Conservation (phyloP, 2,113 vertebrate species). For the Ailurus styani region DNA sequence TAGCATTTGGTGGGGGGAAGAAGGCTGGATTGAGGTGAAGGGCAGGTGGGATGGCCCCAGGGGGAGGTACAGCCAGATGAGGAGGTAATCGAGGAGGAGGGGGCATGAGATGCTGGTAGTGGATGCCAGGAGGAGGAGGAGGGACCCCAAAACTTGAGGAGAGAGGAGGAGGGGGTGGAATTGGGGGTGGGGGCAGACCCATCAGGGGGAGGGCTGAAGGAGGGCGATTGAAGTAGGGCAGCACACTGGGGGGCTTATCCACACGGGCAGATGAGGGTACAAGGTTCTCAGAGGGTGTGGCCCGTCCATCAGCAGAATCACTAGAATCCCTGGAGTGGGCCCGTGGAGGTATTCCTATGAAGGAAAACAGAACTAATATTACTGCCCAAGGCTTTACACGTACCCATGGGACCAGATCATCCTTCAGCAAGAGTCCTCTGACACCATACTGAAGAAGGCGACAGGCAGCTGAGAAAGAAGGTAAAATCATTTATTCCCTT, state of each 20-base stretch:
- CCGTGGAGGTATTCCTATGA: constrained; percentile 88
- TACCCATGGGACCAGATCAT: neutral
- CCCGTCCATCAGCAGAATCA: constrained; percentile 80
- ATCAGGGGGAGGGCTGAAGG: constrained; percentile 81
- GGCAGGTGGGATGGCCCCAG: constrained; percentile 83
- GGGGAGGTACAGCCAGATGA: constrained; percentile 80
- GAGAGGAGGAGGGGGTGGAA: constrained; percentile 77
- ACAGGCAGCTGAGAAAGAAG: neutral
- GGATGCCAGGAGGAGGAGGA: constrained; percentile 81
- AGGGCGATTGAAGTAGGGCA: constrained; percentile 82
- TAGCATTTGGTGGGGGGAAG: constrained; percentile 84
- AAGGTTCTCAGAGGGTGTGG: constrained; percentile 80
- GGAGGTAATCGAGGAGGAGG: constrained; percentile 85
- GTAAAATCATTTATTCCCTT: neutral
- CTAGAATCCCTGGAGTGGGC: constrained; percentile 82
- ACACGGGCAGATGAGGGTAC: constrained; percentile 77
- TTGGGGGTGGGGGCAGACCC: constrained; percentile 77
- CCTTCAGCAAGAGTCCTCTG: neutral
- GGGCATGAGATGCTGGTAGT: constrained; percentile 83
- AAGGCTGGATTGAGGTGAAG: constrained; percentile 92
- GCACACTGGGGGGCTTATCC: constrained; percentile 83
- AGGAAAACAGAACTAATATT: neutral
- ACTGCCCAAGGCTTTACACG: neutral
- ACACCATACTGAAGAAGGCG: neutral
- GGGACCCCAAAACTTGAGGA: constrained; percentile 79